Conservation (phyloP, 2,797 vertebrate genomes). For the Acanthornis magna region DNA sequence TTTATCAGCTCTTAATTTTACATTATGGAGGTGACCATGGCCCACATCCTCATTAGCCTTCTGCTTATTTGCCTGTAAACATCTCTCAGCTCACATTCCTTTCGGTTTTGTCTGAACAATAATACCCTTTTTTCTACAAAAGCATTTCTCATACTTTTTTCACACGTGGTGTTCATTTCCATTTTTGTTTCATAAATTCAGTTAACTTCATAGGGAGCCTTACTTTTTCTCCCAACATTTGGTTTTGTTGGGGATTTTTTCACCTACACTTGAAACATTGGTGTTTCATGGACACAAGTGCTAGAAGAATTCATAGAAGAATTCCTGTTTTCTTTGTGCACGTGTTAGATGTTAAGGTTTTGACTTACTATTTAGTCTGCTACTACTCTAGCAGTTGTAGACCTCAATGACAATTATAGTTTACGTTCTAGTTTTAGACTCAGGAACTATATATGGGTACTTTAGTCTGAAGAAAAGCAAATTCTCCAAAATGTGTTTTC, state of each 20-base stretch:
- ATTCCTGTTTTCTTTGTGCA: neutral
- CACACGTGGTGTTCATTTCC: neutral
- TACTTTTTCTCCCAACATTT: neutral
- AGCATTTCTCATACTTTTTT: neutral
- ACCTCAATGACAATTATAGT: neutral
- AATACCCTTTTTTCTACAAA: neutral
- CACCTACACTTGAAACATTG: neutral
- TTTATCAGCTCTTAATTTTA: neutral
- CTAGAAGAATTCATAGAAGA: neutral
- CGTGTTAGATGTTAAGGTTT: neutral
- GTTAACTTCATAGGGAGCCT: neutral
- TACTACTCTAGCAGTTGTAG: neutral
- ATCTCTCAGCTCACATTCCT: neutral
- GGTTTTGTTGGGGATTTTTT: neutral
- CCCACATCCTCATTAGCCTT: neutral
- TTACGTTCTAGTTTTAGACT: neutral
- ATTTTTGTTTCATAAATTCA: neutral
- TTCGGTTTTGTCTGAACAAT: neutral
- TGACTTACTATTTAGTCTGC: neutral
- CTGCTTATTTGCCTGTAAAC: neutral
- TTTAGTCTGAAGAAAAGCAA: neutral
- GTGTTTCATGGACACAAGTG: neutral
- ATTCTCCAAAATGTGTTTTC: neutral
- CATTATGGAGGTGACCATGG: neutral
- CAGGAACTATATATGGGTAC: neutral